Percentiles rank a stretch among this genome's conserved stretches.
phyloP scores from a whole-genome alignment of 2,113 vertebrate species.

The Todiramphus saurophagus region DNA sequence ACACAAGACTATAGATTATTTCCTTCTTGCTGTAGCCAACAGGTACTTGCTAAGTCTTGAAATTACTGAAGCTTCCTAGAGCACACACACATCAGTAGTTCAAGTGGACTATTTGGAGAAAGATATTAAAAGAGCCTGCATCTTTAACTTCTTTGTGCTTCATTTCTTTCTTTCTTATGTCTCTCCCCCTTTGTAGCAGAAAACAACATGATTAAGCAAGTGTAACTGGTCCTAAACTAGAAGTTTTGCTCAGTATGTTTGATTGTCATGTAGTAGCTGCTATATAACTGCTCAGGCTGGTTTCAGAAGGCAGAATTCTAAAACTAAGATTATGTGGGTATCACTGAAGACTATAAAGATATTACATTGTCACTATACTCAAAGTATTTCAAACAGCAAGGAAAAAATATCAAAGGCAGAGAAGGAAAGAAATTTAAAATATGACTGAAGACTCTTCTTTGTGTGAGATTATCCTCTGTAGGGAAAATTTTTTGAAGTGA shows the following conservation, averaged over 20 bases:
- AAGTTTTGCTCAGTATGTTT: background rate
- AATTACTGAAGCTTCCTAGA: background rate
- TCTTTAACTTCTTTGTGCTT: background rate
- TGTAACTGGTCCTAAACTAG: background rate
- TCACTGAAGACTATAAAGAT: background rate
- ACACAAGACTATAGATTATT: background rate
- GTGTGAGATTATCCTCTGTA: background rate
- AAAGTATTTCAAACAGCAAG: background rate
- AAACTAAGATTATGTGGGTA: background rate
- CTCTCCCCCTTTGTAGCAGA: background rate
- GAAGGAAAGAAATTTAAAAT: background rate
- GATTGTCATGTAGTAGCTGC: background rate
- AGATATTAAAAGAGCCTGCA: background rate
- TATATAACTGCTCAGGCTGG: background rate
- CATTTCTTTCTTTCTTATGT: background rate
- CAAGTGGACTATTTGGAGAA: background rate
- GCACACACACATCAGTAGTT: background rate
- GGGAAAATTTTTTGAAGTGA: background rate
- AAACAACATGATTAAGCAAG: background rate
- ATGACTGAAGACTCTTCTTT: background rate
- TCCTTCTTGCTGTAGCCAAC: background rate
- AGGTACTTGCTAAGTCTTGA: background rate
- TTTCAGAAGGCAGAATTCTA: background rate
- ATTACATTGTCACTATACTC: background rate
- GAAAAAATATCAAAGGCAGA: background rate